phyloP scores from a whole-genome alignment of 2,797 vertebrate species.

The Falco cherrug region DNA sequence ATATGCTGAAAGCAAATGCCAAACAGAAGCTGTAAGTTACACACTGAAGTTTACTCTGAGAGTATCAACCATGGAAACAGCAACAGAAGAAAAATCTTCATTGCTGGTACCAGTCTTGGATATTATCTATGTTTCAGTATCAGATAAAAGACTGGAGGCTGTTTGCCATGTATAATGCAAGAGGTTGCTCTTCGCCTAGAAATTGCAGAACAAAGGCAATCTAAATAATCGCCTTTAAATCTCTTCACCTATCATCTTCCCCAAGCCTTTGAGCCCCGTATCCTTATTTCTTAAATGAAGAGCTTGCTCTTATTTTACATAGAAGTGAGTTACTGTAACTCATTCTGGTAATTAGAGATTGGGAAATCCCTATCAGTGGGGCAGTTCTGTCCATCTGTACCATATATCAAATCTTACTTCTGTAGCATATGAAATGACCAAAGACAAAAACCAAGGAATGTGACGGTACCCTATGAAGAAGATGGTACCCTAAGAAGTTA shows the following conservation, averaged over 20 bases:
- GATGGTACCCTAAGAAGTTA: not conserved
- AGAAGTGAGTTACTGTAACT: not conserved
- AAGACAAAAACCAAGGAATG: rapidly evolving
- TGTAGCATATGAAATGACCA: not conserved
- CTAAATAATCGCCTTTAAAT: not conserved
- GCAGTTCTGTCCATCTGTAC: not conserved
- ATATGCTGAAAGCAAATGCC: not conserved
- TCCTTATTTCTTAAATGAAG: not conserved
- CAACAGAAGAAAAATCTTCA: slow-evolving; percentile 26
- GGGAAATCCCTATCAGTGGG: not conserved
- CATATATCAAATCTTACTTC: not conserved
- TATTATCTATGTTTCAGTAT: not conserved
- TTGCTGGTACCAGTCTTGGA: not conserved
- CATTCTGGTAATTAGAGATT: not conserved
- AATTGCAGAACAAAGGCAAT: not conserved
- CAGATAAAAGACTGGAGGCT: not conserved
- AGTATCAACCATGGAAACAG: not conserved
- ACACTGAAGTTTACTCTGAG: not conserved
- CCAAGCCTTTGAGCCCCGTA: not conserved
- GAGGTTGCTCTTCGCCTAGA: not conserved
- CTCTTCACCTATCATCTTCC: not conserved
- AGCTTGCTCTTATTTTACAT: not conserved
- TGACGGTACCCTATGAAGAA: not conserved
- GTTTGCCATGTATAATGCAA: not conserved
- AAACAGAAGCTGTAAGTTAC: slow-evolving; percentile 23